These are phyloP conservation scores for Plagiodera versicolora DNA, from an alignment of 2,888 invertebrate genomes.

Conservation along the genomic window DNA sequence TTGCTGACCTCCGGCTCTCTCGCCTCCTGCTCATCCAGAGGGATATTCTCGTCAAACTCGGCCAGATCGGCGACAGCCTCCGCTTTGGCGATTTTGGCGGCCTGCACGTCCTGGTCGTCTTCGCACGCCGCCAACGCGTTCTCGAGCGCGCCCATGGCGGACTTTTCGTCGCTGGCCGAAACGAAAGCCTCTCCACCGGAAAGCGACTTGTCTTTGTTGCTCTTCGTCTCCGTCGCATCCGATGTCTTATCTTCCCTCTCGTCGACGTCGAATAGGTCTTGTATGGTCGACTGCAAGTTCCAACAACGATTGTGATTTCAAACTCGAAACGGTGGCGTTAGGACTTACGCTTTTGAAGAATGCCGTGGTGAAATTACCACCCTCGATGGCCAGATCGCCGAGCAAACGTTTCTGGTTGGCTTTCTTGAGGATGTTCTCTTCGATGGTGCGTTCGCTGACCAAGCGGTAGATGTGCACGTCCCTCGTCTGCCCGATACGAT, in stretches of 20 bases:
- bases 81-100: constrained; percentile 84
- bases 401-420: constrained; percentile 96
- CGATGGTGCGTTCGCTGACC: constrained; percentile 95
- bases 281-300: constrained; percentile 83
- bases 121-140: constrained; percentile 88
- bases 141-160: constrained; percentile 70
- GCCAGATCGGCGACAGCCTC: constrained; percentile 89
- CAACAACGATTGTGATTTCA: too few species aligned
- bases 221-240: constrained; percentile 60
- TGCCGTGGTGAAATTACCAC: constrained; percentile 97
- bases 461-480: constrained; percentile 98
- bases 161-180: constrained; percentile 58
- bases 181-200: constrained; percentile 39
- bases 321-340: too few species aligned
- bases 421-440: constrained; percentile 99
- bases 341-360: constrained; percentile 82
- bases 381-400: constrained; percentile 97
- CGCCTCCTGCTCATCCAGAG: constrained; percentile 71
- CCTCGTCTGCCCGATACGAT: constrained; percentile 98
- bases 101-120: constrained; percentile 92
- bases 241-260: constrained; percentile 62
- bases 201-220: too few species aligned
- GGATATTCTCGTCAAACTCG: constrained; percentile 95
- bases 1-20: constrained; percentile 64
- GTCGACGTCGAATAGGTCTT: constrained; percentile 86